Evolutionary conservation across 2,797 vertebrate species (phyloP), one percentile per base, ranked within the genome.

Genomic region (Lithobates sylvaticus): DNA sequence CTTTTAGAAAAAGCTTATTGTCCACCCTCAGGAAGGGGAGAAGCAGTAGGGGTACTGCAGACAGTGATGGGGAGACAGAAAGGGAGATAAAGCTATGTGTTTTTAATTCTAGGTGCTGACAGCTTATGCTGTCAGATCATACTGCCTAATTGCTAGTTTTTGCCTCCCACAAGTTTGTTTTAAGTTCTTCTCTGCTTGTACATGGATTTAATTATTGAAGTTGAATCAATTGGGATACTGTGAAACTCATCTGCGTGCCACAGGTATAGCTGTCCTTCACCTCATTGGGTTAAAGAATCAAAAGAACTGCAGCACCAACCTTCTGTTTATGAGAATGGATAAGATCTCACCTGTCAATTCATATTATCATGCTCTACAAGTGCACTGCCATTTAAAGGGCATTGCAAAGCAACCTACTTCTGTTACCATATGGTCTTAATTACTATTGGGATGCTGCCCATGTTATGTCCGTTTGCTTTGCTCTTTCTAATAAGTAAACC

Each of bases 351-450:
- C 72, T 86, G 79, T 86, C 84, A 74, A 27, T 80, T 80, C n/a
- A 47, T 42, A 72, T 82, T 81, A 86, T 82, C 79, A 82, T 86
- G 85, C 74, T 77, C 71, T 86, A 86, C 79, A 71, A 47, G 85
- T 65, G 65, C 65, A 65, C 69, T 82, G 85, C 73, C 79, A 82
- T 86, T 86, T 86, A 82, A 86, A 86, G 85, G 85, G 73, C 85
- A 86, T 29, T 50, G 67, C 78, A 69, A 74, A 64, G 32, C 78
- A 86, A 81, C 65, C 78, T 81, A 70, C 76, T 67, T 76, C 73
- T 81, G 84, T 81, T 76, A 86, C 78, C 84, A 86, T 81, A 86
- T 86, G 84, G 84, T 86, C 72, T 64, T 76, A 86, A 86, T 86
- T 86, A 86, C 84, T 42, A 81, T n/a, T 76, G 84, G 84, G 84